Evolutionary conservation across 2,797 vertebrate species (phyloP).

Genomic region (Apodemus agrarius): DNA sequence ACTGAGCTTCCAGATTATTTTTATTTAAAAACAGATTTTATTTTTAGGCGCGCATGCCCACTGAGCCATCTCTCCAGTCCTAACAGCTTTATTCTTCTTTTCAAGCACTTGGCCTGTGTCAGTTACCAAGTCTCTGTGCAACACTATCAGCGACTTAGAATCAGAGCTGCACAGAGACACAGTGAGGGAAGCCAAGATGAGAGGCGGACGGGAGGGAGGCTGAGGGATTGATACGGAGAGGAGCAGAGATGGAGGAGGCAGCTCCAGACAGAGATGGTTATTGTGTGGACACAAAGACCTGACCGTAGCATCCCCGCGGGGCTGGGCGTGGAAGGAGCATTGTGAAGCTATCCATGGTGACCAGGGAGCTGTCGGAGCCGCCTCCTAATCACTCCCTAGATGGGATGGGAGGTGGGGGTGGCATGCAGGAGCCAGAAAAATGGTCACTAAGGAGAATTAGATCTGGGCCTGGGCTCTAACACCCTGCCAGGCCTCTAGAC

Average conservation of each 20-base stretch:
- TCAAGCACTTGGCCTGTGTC: background rate
- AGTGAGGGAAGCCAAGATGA: slow-evolving; percentile 16
- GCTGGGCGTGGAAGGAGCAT: slow-evolving; percentile 29
- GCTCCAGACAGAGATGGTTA: slow-evolving; percentile 75
- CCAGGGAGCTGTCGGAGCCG: background rate
- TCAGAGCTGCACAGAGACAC: slow-evolving; percentile 13
- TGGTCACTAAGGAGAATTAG: slow-evolving; percentile 22
- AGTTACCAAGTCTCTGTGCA: background rate
- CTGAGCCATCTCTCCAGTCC: background rate
- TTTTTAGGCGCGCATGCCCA: background rate
- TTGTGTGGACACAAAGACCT: slow-evolving; percentile 76
- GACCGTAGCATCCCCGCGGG: slow-evolving; percentile 47
- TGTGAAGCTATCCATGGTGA: background rate
- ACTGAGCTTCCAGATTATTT: background rate
- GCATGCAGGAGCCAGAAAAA: background rate
- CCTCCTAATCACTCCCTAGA: slow-evolving; percentile 2
- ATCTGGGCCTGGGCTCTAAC: background rate
- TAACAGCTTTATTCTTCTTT: background rate
- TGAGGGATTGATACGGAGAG: background rate
- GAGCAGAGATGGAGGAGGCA: background rate
- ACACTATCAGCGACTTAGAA: background rate
- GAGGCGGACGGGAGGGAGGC: background rate
- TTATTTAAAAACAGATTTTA: background rate
- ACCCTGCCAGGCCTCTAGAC: background rate
- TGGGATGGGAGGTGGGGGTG: background rate